Evolutionary conservation across 2,113 vertebrate species (phyloP).

Genomic region (Scomber colias): DNA sequence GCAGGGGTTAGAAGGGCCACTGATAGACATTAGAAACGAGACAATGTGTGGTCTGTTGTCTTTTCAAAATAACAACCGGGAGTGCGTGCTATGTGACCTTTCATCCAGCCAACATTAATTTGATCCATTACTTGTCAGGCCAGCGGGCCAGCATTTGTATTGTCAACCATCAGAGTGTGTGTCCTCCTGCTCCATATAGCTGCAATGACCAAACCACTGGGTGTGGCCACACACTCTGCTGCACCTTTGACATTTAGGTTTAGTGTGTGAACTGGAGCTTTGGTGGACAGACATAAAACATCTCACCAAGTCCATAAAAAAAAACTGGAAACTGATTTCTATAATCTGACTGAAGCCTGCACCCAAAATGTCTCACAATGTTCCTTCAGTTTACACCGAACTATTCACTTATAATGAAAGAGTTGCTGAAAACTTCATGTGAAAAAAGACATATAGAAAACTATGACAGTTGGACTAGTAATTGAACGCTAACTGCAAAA

Average conservation of each 20-base stretch:
- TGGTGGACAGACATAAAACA: background rate
- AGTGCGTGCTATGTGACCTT: slow-evolving; percentile 84
- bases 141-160: slow-evolving; percentile 57
- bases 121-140: slow-evolving; percentile 78
- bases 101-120: slow-evolving; percentile 80
- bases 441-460: too few species aligned
- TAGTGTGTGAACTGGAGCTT: slow-evolving; percentile 10
- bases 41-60: slow-evolving; percentile 76
- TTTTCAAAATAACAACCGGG: slow-evolving; percentile 84
- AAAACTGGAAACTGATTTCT: background rate
- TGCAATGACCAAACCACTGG: slow-evolving; percentile 54
- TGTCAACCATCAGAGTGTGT: slow-evolving; percentile 74
- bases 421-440: too few species aligned
- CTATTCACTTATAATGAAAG: too few species aligned
- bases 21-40: slow-evolving; percentile 56
- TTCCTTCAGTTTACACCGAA: too few species aligned
- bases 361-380: too few species aligned
- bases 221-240: slow-evolving; percentile 26
- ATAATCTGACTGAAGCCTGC: background rate
- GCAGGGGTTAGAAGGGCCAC: slow-evolving; percentile 62
- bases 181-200: slow-evolving; percentile 73
- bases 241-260: slow-evolving; percentile 52
- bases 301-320: background rate
- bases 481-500: background rate
- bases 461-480: too few species aligned